Base-by-base conservation (phyloP, 1,140 invertebrate genomes). In the Littorina saxatilis region DNA sequence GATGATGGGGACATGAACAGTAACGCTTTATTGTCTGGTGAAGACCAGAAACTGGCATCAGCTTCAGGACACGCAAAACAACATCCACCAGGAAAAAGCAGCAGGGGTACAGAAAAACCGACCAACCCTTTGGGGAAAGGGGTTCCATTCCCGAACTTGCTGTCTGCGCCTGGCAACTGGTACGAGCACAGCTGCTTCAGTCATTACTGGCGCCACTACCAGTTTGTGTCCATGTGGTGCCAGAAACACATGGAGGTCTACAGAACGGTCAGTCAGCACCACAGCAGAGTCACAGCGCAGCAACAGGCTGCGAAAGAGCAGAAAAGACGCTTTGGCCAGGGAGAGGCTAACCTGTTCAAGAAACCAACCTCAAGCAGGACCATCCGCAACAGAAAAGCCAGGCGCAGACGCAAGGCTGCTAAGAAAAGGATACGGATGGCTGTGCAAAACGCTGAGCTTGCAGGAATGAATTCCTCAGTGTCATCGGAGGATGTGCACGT, bases 121-220 rank as follows among this genome's bases (percentile, higher is more conserved):
- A 23, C 66, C 37, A 20, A 29, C 2, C 43, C 70, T 17, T 32
- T 43, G 29, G 70, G 20, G 15, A 73, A 37, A 23, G 35, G 13
- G 20, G 1, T 73, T 27, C 70, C 47, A 43, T 32, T 50, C 37
- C 70, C 70, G 7, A 35, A 73, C 40, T 27, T 47, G 39, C n/a
- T 15, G 23, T 47, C 70, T 3, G 4, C 27, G 1, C 70, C 32
- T 15, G 66, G 52, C 68, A 61, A 88, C 39, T 90, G 89, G 89
- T 89, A 88, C 55, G 80, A 83, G 52, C 76, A 88, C 52, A 37
- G 79, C 15, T 84, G 86, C 78, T 90, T 90, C 80, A 43, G 83
- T 15, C 58, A 79, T 35, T 90, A 89, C 61, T 90, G 89, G 89
- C 83, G 83, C 23, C 89, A 89, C 82, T 90, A 90, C 82, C 43